Base-by-base conservation (phyloP, 2,888 invertebrate genomes). In the Allolobophora icterica region DNA sequence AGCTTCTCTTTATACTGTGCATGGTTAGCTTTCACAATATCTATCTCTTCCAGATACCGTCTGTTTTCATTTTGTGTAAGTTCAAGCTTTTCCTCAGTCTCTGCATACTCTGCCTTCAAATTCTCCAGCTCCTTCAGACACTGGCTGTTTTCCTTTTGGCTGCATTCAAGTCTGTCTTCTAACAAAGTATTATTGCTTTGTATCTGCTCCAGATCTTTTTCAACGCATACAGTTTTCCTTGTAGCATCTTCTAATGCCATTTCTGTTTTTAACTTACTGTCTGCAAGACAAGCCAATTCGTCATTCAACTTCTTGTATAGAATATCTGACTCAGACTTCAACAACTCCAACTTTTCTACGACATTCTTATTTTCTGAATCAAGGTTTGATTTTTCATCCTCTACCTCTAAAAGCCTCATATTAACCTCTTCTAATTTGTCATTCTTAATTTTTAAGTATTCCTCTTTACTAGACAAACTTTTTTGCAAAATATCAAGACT, bases 331-430 rank as follows among this genome's bases (percentile, higher is more conserved):
- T 90, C 83, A 40, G 71, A 71, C 58, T 58, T 91, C 42, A 89
- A 89, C 38, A 71, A 83, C 33, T 89, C 71, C 84, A 90, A 24
- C 34, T 84, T 84, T 15, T 84, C 58, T n/a, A 83, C 8, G 21
- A 45, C 38, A 34, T 35, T 84, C 42, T 35, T 35, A 52, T 34
- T 45, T 87, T 83, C 90, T 34, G 38, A 90, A 84, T 38, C 33
- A 30, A 71, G 83, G n/a, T 38, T 83, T 33, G 34, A n/a, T 35
- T 84, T 40, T n/a, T 89, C 84, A 35, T 91, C 42, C 52, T 89
- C 35, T 89, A 58, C 6, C 33, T 19, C 87, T 52, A 87, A 87
- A 35, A 89, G 30, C 34, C 42, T 34, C 24, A 30, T 58, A 33
- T 91, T 35, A 34, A 91, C 42, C 42, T 87, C 34, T 34, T 33